Percentiles rank a stretch among this genome's conserved stretches.
These are phyloP conservation scores for Falco rusticolus DNA, from an alignment of 2,797 vertebrate genomes.

Conservation along the genomic window DNA sequence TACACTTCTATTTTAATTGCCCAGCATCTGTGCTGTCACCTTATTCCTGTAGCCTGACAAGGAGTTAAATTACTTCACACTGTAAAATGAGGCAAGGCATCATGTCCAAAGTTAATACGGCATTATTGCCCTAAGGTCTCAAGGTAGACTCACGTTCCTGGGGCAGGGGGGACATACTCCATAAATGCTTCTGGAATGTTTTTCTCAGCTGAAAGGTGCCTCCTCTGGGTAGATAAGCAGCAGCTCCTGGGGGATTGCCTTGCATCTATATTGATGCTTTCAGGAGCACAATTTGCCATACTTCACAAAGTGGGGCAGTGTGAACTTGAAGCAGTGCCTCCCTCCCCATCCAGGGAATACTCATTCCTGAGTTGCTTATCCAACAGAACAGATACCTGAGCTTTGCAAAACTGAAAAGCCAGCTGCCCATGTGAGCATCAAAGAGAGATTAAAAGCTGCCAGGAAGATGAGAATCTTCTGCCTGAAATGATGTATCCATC, in stretches of 20 bases:
- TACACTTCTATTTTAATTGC: not conserved
- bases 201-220: not conserved
- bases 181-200: not conserved
- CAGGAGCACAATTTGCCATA: fast-evolving
- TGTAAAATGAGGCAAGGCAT: not conserved
- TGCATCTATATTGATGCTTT: not conserved
- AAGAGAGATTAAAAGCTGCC: not conserved
- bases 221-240: not conserved
- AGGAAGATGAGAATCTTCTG: not conserved
- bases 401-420: not conserved
- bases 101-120: not conserved
- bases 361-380: not conserved
- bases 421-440: not conserved
- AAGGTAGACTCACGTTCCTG: not conserved
- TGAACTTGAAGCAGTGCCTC: not conserved
- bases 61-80: not conserved
- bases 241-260: not conserved
- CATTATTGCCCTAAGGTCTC: not conserved
- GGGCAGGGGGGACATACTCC: not conserved
- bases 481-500: not conserved
- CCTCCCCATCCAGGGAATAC: not conserved
- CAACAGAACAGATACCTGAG: not conserved
- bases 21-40: not conserved
- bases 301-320: not conserved
- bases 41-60: not conserved